Evolutionary conservation across 1,140 invertebrate genomes (phyloP), one percentile per base, ranked within the genome.

Genomic region (Drosophila miranda): DNA sequence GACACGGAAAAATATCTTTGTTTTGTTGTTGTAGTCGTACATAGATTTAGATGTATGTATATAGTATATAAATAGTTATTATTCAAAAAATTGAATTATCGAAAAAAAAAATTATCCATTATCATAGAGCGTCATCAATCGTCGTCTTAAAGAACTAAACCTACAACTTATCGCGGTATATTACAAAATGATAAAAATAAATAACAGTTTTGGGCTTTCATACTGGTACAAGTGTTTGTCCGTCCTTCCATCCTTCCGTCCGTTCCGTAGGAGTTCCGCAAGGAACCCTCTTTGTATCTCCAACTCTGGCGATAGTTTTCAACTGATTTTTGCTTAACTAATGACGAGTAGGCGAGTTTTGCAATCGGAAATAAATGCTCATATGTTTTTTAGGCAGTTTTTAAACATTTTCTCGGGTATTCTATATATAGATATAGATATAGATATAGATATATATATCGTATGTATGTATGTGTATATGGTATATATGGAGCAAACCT

Each of bases 181-280:
- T 75, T 79, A 89, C 78, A 89, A 89, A 89, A 89, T 89, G 68
- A 80, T 75, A 89, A 82, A 88, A 89, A 83, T 89, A 89, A 89
- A 89, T 89, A 89, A 89, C 87, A 89, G 82, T 82, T 89, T 89
- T 89, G 83, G 87, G 87, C 73, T 79, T 88, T 82, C 49, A 87
- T 88, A 87, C 82, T 87, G 82, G 82, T 87, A 87, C 82, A 89
- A 66, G 84, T 88, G 81, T 56, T 62, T 46, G 2, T 28, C 21
- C 38, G 23, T 64, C 42, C 23, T 19, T 11, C 26, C n/a, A 11
- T 53, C 23, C 16, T 49, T 9, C 2, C 6, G 13, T 38, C 9
- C 34, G 19, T 52, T 9, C 9, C 23, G 4, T 4, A 5, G 23
- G 23, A 26, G 23, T 26, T 5, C 23, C 23, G 3, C 7, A 8